Evolutionary conservation across 2,888 invertebrate genomes (phyloP).

Genomic region (Venusia cambrica): DNA sequence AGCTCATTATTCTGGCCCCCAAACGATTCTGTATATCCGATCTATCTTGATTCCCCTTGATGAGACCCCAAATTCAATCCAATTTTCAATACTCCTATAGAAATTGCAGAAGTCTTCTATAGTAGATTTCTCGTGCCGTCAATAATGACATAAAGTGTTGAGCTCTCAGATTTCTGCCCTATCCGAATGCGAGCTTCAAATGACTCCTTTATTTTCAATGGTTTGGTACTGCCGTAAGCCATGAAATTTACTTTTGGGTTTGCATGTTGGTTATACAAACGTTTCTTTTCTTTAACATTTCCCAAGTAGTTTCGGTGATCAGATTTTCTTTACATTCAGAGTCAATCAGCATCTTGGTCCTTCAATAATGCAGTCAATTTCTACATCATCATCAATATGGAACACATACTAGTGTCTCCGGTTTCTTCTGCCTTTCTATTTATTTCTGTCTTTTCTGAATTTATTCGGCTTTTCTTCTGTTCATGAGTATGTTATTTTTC

Average conservation of each 20-base stretch:
- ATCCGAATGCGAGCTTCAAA: background rate
- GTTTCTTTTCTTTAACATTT: background rate
- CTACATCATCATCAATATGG: background rate
- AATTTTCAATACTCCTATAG: background rate
- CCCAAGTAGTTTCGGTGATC: background rate
- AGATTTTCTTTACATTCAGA: background rate
- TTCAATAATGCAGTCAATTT: background rate
- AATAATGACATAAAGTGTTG: background rate
- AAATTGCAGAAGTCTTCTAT: background rate
- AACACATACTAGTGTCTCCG: background rate
- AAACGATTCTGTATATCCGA: no score
- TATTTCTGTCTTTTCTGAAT: no score
- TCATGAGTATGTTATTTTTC: no score
- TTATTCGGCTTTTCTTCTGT: no score
- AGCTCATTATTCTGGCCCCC: no score
- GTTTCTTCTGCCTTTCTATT: background rate
- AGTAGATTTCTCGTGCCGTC: background rate
- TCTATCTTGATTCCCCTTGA: no score
- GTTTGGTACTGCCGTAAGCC: background rate
- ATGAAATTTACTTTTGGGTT: background rate
- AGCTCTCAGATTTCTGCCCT: background rate
- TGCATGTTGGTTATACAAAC: background rate
- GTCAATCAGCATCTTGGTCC: background rate
- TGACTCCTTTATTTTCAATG: background rate
- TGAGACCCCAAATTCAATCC: background rate